Conservation (phyloP, 35 echinoderm and acorn worm genomes). For the Apostichopus japonicus region DNA sequence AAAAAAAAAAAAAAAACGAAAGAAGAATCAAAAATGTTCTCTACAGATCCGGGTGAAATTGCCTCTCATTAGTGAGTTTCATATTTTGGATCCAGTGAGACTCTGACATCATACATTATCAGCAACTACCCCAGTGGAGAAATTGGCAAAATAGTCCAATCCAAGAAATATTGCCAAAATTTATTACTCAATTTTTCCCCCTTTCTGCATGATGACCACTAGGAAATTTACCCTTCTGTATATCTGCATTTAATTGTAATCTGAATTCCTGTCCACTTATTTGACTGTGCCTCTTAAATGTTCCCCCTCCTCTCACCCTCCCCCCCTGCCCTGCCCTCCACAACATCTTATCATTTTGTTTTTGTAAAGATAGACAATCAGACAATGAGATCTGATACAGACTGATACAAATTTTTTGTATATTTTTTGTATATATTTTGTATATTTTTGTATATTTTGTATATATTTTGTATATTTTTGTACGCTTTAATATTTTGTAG, state of each 20-base stretch:
- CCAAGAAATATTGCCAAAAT: background rate
- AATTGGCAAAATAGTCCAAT: background rate
- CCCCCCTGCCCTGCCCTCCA: too few species aligned
- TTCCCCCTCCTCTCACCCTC: background rate
- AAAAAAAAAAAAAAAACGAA: background rate
- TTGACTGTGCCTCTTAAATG: background rate
- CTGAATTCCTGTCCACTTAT: background rate
- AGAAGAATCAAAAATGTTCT: background rate
- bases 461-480: too few species aligned
- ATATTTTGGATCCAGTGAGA: background rate
- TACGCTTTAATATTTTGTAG: too few species aligned
- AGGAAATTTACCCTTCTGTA: background rate
- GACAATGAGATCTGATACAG: too few species aligned
- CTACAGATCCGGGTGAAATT: background rate
- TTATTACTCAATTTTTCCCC: too few species aligned
- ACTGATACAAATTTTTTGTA: too few species aligned
- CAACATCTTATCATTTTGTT: too few species aligned
- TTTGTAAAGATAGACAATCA: too few species aligned
- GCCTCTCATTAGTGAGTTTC: slow-evolving; percentile 10
- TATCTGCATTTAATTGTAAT: background rate
- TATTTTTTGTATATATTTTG: too few species aligned
- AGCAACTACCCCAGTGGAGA: background rate
- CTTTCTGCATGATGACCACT: too few species aligned
- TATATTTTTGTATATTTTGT: too few species aligned
- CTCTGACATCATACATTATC: background rate